A percentile compares a stretch with the other conserved stretches of the same genome.
phyloP scores from a whole-genome alignment of 2,113 vertebrate species.

The Piliocolobus tephrosceles region DNA sequence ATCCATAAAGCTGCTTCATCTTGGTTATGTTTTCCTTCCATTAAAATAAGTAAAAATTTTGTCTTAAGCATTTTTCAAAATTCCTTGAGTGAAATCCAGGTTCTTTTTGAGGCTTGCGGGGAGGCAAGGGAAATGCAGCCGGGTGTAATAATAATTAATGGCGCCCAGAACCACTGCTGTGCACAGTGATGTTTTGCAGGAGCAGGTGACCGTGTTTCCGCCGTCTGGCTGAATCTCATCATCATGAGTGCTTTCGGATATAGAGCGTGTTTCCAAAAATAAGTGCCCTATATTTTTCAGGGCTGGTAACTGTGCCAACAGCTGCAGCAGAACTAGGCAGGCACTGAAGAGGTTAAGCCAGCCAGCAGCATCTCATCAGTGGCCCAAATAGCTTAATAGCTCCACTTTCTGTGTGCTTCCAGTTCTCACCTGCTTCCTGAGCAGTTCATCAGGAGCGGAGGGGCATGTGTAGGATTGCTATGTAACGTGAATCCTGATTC shows the following conservation, averaged over 20 bases:
- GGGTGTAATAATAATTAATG: neutral
- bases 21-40: neutral
- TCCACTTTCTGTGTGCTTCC: neutral
- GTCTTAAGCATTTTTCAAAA: neutral
- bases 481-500: neutral
- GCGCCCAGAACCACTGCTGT: accelerated
- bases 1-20: neutral
- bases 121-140: neutral
- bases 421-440: neutral
- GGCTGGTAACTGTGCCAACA: neutral
- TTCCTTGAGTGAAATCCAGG: neutral
- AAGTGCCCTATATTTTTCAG: conserved; percentile 34
- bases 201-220: neutral
- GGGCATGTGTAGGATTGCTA: neutral
- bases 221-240: conserved; percentile 31
- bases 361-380: neutral
- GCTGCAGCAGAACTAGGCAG: neutral
- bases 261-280: conserved; percentile 38
- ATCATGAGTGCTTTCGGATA: neutral
- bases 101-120: neutral
- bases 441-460: neutral
- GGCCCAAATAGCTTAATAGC: neutral
- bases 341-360: neutral
- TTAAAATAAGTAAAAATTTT: neutral
- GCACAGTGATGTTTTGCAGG: neutral